Evolutionary conservation across 2,888 invertebrate genomes (phyloP).

Genomic region (Caenorhabditis virilis): DNA sequence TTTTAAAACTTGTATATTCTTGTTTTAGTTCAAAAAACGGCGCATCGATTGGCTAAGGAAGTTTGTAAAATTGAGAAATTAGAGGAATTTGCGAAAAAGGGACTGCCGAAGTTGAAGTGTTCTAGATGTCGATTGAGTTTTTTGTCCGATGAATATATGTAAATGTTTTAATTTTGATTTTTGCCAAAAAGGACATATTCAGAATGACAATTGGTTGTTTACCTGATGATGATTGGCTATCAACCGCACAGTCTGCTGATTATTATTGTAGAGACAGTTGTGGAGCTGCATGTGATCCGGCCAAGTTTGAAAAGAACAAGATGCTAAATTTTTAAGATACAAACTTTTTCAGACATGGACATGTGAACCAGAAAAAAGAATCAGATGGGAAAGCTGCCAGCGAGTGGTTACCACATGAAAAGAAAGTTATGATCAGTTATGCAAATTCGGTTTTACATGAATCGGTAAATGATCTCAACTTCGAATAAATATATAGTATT

Average conservation of each 20-base stretch:
- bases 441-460: slow-evolving; percentile 28
- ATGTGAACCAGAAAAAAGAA: too few species aligned
- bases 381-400: too few species aligned
- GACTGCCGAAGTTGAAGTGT: slow-evolving; percentile 10
- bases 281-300: slow-evolving; percentile 52
- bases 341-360: too few species aligned
- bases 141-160: slow-evolving; percentile 31
- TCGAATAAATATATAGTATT: too few species aligned
- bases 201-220: slow-evolving; percentile 34
- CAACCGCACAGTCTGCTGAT: slow-evolving; percentile 54
- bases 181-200: background rate
- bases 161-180: background rate
- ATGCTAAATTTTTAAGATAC: background rate
- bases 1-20: background rate
- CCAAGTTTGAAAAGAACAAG: background rate
- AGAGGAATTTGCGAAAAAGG: slow-evolving; percentile 37
- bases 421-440: slow-evolving; percentile 48
- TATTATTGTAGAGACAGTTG: slow-evolving; percentile 58
- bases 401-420: slow-evolving; percentile 48
- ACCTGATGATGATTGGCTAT: slow-evolving; percentile 58
- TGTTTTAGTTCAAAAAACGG: slow-evolving; percentile 46
- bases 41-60: slow-evolving; percentile 51
- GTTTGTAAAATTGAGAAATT: slow-evolving; percentile 38
- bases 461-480: slow-evolving; percentile 1
- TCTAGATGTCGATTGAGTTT: slow-evolving; percentile 10